Base-by-base conservation (phyloP, 2,888 invertebrate genomes). In the Diadromus collaris region DNA sequence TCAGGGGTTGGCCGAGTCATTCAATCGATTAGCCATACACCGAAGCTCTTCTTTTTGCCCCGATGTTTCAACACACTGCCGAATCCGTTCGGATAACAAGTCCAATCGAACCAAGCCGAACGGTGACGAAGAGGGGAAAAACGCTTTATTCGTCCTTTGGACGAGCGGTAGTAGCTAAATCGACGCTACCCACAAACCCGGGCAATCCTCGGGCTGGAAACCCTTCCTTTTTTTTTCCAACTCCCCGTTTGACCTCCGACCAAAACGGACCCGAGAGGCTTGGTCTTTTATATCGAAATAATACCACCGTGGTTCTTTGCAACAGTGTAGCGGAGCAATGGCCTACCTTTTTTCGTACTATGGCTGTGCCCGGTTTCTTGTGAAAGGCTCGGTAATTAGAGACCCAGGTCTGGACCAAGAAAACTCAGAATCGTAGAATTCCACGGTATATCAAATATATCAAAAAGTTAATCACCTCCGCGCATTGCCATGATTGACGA, bases 1-100 rank as follows among this genome's bases (percentile, higher is more conserved):
- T 51, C 13, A 1, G 4, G 21, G 58, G 44, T 5, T 7, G 21
- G 58, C 19, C 38, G n/a, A 54, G 69, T 58, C 44, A 41, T 44
- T 58, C 19, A 58, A 69, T 69, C 58, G 29, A 58, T 69, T 56
- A 41, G 29, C 69, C 32, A 51, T 51, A 21, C 51, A 51, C 13
- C 13, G 51, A 10, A 24, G 21, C 16, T 16, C 7, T 24, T 67
- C 24, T 9, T 21, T 34, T 67, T 67, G n/a, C 67, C 34, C 38
- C 10, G 27, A 24, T 41, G 56, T 68, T 61, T 58, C 41, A 29
- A 56, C 56, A 51, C 24, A 24, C 51, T 44, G 41, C 27, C 44
- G 29, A 58, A 69, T 69, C 44, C 32, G n/a, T 46, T 69, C 41
- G 29, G 58, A 69, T 69, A 58, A 69, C 69, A 69, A 51, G 69